Base-by-base conservation (phyloP, 2,888 invertebrate species). In the Aphodius granarius region DNA sequence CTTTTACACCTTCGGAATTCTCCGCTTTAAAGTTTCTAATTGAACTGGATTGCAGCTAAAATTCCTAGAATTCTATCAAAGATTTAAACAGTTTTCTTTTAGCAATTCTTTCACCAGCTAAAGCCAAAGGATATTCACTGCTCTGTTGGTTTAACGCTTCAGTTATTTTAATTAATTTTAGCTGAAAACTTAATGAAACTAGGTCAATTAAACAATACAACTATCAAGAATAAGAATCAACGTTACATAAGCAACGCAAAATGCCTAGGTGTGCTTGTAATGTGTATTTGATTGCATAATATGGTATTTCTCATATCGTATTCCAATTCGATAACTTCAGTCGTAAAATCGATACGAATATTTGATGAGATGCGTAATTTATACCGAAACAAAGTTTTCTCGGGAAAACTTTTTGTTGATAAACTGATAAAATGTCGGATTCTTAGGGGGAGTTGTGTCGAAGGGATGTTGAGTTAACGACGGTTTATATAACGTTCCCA, bases 401-500 rank as follows among this genome's bases (percentile, higher is more conserved):
- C 43, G 43, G 43, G 9, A 13, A 43, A 43, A 43, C 43, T 43
- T 43, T 43, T 43, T 43, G 43, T 43, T 43, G 43, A 43, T 43
- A 43, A 43, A 43, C 43, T 43, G 43, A 43, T 43, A 43, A 43
- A 43, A 43, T 43, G 43, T 43, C 43, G 43, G 13, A 43, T 9
- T 43, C 9, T 43, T 13, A 13, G 43, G 6, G 1, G 43, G 13
- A 9, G 13, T 0, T 6, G 13, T 43, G 43, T 6, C 43, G 43
- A 43, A 43, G 43, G 43, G 43, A 43, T 43, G 4, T 43, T 43
- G 43, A 76, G 72, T 70, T 75, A 75, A 73, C 75, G 64, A 73
- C 75, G 66, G 75, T 23, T 63, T 17, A 21, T 23, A 19, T 63
- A 20, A 72, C 63, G 62, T 22, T 18, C 20, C 66, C 18, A 68